These are phyloP conservation scores for Myiotriccus ornatus DNA, from an alignment of 2,797 vertebrate genomes.

Conservation along the genomic window DNA sequence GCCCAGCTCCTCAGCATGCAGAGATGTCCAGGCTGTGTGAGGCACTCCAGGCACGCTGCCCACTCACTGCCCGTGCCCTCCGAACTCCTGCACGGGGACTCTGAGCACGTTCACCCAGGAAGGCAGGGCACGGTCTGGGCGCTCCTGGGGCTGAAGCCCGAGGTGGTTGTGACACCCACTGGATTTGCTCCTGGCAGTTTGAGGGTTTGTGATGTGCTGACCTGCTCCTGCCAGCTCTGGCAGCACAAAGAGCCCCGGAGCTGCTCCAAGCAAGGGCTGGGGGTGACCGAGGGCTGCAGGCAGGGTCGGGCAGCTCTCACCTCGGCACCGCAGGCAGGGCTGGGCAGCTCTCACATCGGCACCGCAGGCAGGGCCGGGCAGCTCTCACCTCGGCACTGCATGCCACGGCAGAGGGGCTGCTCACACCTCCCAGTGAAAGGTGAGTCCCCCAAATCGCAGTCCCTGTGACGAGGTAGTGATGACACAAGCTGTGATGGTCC, in stretches of 20 bases:
- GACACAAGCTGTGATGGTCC: fast-evolving
- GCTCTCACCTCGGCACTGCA: too few species aligned
- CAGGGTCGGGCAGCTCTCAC: neutral
- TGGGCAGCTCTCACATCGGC: neutral
- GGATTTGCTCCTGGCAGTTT: neutral
- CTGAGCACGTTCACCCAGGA: fast-evolving
- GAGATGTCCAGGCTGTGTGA: neutral
- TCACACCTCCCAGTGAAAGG: neutral
- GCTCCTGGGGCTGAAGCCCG: neutral
- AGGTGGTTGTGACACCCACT: neutral
- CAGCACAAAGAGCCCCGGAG: neutral
- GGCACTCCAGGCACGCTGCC: neutral
- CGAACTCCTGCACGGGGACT: fast-evolving
- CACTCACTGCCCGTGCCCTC: neutral
- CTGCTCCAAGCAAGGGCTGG: neutral
- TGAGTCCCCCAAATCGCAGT: neutral
- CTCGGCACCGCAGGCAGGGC: neutral
- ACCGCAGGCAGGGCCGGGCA: neutral
- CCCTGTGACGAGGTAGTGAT: fast-evolving
- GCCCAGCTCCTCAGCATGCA: fast-evolving
- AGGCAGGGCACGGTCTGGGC: neutral
- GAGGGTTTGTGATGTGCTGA: fast-evolving
- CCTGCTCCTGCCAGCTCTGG: neutral
- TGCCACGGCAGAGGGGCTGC: neutral
- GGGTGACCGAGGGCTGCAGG: neutral